Evolutionary conservation across 2,797 vertebrate species (phyloP).

Genomic region (Xiphorhynchus erythropygius): DNA sequence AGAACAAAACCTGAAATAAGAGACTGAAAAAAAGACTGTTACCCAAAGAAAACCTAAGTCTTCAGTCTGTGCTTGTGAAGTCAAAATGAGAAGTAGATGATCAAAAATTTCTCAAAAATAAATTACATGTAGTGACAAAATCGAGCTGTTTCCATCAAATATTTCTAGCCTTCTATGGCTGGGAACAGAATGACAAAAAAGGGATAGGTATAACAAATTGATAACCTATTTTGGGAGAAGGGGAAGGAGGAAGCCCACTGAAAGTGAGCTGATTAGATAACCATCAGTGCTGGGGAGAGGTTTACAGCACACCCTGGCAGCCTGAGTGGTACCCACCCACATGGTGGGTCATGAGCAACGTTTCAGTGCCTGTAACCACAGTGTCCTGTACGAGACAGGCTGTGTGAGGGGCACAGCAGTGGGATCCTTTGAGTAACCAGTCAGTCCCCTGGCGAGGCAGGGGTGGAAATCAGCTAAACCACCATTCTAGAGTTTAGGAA

Average conservation of each 20-base stretch:
- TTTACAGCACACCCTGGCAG: not conserved
- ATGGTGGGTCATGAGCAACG: no score
- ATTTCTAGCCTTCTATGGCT: rapidly evolving
- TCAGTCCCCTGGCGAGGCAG: no score
- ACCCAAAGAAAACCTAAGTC: rapidly evolving
- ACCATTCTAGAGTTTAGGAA: not conserved
- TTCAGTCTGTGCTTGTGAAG: not conserved
- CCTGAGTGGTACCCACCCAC: not conserved
- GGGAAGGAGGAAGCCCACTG: not conserved
- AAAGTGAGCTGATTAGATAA: not conserved
- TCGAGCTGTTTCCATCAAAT: not conserved
- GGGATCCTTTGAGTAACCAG: rapidly evolving
- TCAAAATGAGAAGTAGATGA: not conserved
- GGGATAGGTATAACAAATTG: not conserved
- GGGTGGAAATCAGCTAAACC: not conserved
- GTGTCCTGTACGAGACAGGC: not conserved
- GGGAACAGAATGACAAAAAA: not conserved
- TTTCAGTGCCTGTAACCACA: rapidly evolving
- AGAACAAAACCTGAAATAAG: not conserved
- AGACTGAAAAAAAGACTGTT: not conserved
- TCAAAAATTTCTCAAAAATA: not conserved
- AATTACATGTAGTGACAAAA: not conserved
- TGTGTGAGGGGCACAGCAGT: not conserved
- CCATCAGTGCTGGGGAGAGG: no score
- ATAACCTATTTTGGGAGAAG: not conserved